These are phyloP conservation scores for Catagonus wagneri DNA, from an alignment of 2,113 vertebrate species.

Conservation along the genomic window DNA sequence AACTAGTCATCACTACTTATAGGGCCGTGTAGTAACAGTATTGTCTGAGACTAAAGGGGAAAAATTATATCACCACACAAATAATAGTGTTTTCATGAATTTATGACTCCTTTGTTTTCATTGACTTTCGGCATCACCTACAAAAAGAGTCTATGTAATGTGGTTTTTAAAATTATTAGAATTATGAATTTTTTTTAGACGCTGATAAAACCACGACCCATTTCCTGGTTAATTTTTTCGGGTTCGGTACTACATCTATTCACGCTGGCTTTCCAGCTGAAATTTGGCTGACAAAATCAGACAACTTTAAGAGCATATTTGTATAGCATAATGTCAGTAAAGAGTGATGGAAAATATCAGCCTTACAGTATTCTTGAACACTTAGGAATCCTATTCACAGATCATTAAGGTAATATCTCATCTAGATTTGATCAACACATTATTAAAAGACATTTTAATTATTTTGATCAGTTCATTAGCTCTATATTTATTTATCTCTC, in stretches of 20 bases:
- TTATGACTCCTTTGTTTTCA: constrained; percentile 7
- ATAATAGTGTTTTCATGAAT: neutral
- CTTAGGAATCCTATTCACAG: neutral
- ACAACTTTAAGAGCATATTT: neutral
- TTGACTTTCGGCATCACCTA: neutral
- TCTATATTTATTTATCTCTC: neutral
- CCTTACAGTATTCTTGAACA: neutral
- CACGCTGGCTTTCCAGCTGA: neutral
- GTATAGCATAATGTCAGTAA: neutral
- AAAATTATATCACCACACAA: neutral
- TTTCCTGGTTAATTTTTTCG: neutral
- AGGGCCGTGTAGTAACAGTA: neutral
- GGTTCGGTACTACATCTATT: neutral
- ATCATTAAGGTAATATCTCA: neutral
- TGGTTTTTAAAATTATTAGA: neutral
- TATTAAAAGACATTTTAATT: neutral
- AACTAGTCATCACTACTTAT: neutral
- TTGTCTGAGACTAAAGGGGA: neutral
- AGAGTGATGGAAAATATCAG: neutral
- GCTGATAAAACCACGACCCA: neutral
- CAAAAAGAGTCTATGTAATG: neutral
- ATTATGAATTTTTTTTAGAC: neutral
- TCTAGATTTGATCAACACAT: neutral
- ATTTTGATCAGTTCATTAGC: neutral
- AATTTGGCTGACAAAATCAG: neutral